Conservation (phyloP, 2,888 invertebrate genomes). For the Nomada flava region DNA sequence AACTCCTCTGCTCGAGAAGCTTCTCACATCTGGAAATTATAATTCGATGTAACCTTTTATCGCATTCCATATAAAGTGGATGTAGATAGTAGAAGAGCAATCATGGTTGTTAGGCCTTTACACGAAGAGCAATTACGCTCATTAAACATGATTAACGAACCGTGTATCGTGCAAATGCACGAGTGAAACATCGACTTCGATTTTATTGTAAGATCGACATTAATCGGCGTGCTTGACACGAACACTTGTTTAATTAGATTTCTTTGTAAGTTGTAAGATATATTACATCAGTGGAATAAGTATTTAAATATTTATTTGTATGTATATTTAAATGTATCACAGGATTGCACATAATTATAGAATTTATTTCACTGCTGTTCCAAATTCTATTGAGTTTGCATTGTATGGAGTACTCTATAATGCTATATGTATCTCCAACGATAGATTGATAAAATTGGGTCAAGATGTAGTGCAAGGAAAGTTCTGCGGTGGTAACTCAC, state of each 20-base stretch:
- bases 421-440: background rate
- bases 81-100: constrained; percentile 16
- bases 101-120: constrained; percentile 36
- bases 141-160: constrained; percentile 40
- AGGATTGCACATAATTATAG: too few relatives aligned
- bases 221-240: background rate
- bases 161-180: constrained; percentile 14
- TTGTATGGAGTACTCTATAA: too few relatives aligned
- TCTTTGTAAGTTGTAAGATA: too few relatives aligned
- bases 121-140: constrained; percentile 42
- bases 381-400: too few relatives aligned
- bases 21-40: background rate
- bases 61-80: constrained; percentile 10
- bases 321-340: too few relatives aligned
- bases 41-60: constrained; percentile 29
- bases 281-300: too few relatives aligned
- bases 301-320: too few relatives aligned
- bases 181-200: constrained; percentile 19
- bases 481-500: constrained; percentile 8
- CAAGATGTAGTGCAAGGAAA: constrained; percentile 17
- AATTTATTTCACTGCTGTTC: too few relatives aligned
- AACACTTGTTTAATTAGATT: background rate
- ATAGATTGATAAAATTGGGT: background rate
- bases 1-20: too few relatives aligned
- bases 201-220: background rate